Conservation (phyloP, 2,888 invertebrate species). For the Toxonevra muliebris region DNA sequence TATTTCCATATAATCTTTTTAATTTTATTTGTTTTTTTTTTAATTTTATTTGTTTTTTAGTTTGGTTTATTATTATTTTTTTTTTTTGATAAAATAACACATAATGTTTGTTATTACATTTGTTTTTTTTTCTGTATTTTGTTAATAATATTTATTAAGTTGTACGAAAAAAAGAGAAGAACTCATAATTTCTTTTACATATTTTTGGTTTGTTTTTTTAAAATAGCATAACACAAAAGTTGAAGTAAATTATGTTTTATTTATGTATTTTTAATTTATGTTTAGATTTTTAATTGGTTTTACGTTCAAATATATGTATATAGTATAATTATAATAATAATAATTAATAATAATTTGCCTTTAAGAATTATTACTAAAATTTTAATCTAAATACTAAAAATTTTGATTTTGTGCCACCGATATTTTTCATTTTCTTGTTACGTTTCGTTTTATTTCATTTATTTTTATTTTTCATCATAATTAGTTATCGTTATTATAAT, state of each 20-base stretch:
- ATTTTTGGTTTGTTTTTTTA: neutral
- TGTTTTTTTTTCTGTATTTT: slow-evolving; percentile 27
- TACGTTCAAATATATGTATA: slow-evolving; percentile 11
- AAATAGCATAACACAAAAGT: neutral
- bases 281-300: slow-evolving; percentile 22
- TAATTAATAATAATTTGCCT: slow-evolving; percentile 27
- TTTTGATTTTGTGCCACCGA: slow-evolving; percentile 55
- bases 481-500: neutral
- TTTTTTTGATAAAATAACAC: slow-evolving; percentile 40
- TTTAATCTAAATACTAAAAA: slow-evolving; percentile 41
- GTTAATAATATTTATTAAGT: slow-evolving; percentile 14
- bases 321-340: slow-evolving; percentile 30
- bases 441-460: slow-evolving; percentile 19
- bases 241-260: slow-evolving; percentile 4
- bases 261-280: slow-evolving; percentile 22
- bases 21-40: slow-evolving; percentile 38
- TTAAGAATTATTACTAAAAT: slow-evolving; percentile 42
- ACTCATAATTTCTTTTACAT: neutral
- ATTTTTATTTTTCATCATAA: neutral
- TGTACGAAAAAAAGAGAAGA: slow-evolving; percentile 10
- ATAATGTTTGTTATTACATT: slow-evolving; percentile 37
- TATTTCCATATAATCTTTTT: slow-evolving; percentile 15
- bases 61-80: neutral
- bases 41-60: neutral
- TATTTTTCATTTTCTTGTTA: slow-evolving; percentile 41